Conservation (phyloP, 2,888 invertebrate species). For the Lapara coniferarum region DNA sequence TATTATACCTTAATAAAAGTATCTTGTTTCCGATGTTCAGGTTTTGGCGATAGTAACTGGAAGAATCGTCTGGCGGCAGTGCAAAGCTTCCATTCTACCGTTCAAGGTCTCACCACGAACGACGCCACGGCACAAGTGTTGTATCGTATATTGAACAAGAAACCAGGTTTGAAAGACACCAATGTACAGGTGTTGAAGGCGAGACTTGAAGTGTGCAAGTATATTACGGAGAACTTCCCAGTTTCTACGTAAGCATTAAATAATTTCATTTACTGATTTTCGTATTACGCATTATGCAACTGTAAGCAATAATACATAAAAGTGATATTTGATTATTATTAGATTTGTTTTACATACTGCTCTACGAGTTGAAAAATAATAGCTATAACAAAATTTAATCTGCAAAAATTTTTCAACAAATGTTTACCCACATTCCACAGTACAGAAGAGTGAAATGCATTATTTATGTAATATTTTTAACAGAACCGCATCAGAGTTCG, state of each 20-base stretch:
- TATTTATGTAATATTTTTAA: neutral
- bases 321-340: too few species aligned
- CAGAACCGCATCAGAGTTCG: slow-evolving; percentile 88
- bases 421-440: too few species aligned
- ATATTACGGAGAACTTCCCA: slow-evolving; percentile 89
- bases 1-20: too few species aligned
- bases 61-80: slow-evolving; percentile 91
- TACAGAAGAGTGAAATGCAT: too few species aligned
- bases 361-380: too few species aligned
- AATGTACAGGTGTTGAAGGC: slow-evolving; percentile 95
- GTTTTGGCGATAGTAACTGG: slow-evolving; percentile 92
- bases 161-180: slow-evolving; percentile 94
- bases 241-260: slow-evolving; percentile 84
- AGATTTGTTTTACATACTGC: too few species aligned
- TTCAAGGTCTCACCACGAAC: slow-evolving; percentile 85
- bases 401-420: too few species aligned
- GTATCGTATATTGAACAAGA: slow-evolving; percentile 88
- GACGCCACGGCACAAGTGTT: slow-evolving; percentile 90
- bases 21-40: slow-evolving; percentile 49
- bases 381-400: too few species aligned
- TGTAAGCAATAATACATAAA: too few species aligned
- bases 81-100: slow-evolving; percentile 86
- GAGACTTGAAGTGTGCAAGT: slow-evolving; percentile 90
- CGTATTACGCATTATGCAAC: too few species aligned
- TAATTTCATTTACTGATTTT: too few species aligned